Evolutionary conservation across 2,888 invertebrate species (phyloP).

Genomic region (Salticus scenicus): DNA sequence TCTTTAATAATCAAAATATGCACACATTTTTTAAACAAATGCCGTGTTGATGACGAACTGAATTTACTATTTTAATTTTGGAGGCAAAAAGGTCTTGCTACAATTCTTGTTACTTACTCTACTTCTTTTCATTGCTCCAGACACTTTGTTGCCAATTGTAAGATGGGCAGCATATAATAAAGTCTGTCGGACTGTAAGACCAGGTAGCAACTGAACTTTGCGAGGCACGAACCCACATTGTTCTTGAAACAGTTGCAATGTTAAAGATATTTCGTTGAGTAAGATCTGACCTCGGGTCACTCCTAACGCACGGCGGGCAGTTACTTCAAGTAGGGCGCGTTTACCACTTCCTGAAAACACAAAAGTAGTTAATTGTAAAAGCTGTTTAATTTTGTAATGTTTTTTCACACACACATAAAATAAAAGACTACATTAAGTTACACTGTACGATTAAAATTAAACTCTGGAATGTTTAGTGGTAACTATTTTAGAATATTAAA

Average conservation of each 20-base stretch:
- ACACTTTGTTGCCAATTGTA: constrained; percentile 78
- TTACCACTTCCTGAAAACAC: constrained; percentile 88
- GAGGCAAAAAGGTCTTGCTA: no score
- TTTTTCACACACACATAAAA: no score
- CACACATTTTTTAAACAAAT: no score
- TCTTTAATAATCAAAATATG: no score
- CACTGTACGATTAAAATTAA: no score
- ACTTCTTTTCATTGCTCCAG: constrained; percentile 85
- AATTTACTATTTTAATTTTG: no score
- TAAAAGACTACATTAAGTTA: no score
- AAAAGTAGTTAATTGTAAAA: no score
- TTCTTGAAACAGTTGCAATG: constrained; percentile 84
- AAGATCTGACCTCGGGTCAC: constrained; percentile 91
- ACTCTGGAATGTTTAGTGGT: no score
- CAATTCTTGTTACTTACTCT: constrained; percentile 83
- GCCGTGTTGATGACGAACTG: no score
- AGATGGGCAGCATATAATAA: constrained; percentile 78
- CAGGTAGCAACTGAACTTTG: constrained; percentile 87
- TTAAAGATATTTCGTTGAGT: constrained; percentile 89
- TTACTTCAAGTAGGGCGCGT: constrained; percentile 93
- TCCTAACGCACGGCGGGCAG: constrained; percentile 82
- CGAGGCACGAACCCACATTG: constrained; percentile 90
- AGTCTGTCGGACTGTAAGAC: constrained; percentile 88
- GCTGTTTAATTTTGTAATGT: no score
- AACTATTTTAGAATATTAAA: no score